A percentile compares a stretch with the other conserved stretches of the same genome.
Conservation (phyloP, 2,888 invertebrate genomes). For the Disparrhopalites patrizii region DNA sequence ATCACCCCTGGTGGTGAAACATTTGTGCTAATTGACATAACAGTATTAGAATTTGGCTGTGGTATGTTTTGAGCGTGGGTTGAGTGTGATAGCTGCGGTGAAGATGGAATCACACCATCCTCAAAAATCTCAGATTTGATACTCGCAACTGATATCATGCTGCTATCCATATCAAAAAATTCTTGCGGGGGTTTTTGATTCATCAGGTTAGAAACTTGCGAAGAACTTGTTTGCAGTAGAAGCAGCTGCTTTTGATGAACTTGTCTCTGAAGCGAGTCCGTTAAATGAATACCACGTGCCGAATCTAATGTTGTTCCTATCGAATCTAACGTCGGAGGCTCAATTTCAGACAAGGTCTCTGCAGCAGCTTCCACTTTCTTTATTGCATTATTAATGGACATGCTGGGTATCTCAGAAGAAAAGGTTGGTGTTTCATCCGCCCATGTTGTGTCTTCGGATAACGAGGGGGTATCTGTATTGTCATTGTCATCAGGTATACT, state of each 20-base stretch:
- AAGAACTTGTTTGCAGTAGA: slow-evolving; percentile 7
- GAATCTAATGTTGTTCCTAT: slow-evolving; percentile 19
- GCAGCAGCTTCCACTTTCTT: not conserved
- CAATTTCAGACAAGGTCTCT: slow-evolving; percentile 18
- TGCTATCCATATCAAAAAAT: slow-evolving; percentile 41
- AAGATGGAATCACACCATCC: not conserved
- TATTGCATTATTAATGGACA: slow-evolving; percentile 33
- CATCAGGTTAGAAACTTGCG: slow-evolving; percentile 31
- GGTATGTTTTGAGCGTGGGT: not conserved
- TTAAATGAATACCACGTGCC: not conserved
- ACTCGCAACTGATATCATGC: slow-evolving; percentile 48
- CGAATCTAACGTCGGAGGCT: slow-evolving; percentile 7
- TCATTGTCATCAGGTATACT: not conserved
- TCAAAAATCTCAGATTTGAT: slow-evolving; percentile 46
- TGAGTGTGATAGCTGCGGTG: slow-evolving; percentile 3
- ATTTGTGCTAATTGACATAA: not conserved
- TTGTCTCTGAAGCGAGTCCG: not conserved
- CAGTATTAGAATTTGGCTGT: not conserved
- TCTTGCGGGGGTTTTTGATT: slow-evolving; percentile 42
- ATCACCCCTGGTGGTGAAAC: not conserved
- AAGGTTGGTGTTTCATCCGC: slow-evolving; percentile 45
- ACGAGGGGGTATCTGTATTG: slow-evolving; percentile 12
- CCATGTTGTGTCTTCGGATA: slow-evolving; percentile 32
- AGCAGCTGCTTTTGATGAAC: slow-evolving; percentile 3
- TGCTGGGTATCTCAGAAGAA: slow-evolving; percentile 43